These are phyloP conservation scores for Cromileptes altivelis DNA, from an alignment of 2,113 vertebrate genomes.

Conservation along the genomic window DNA sequence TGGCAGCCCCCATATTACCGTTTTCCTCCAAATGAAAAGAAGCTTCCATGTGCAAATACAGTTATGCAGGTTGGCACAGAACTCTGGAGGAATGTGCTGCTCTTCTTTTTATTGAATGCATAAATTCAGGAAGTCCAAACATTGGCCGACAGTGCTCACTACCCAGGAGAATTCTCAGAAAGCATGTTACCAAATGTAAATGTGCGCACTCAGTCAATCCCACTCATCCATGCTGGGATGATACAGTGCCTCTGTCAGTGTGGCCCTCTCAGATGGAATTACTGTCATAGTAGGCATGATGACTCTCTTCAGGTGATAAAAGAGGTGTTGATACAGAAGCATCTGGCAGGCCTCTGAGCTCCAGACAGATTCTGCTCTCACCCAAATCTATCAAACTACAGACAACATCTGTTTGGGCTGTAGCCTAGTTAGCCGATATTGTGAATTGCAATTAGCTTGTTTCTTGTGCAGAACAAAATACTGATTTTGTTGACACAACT, in stretches of 20 bases:
- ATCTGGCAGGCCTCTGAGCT: constrained; percentile 73
- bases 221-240: constrained; percentile 59
- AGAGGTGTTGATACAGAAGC: constrained; percentile 83
- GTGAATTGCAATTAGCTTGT: constrained; percentile 58
- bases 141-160: constrained; percentile 51
- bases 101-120: constrained; percentile 70
- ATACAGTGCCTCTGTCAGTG: constrained; percentile 73
- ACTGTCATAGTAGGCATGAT: constrained; percentile 83
- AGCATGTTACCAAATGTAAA: constrained; percentile 39
- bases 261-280: constrained; percentile 80
- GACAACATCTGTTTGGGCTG: constrained; percentile 49
- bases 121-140: constrained; percentile 76
- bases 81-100: constrained; percentile 63
- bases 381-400: constrained; percentile 65
- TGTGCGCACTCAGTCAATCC: constrained; percentile 51
- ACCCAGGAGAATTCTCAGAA: constrained; percentile 41
- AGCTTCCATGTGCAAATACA: constrained; percentile 61
- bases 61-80: constrained; percentile 71
- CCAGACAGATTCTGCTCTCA: constrained; percentile 77
- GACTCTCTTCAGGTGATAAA: constrained; percentile 82
- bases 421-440: constrained; percentile 58
- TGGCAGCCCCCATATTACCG: constrained; percentile 40
- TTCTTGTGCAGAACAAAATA: constrained; percentile 41
- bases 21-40: constrained; percentile 52
- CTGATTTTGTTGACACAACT: constrained; percentile 55